Evolutionary conservation across 2,113 vertebrate species (phyloP).

Genomic region (Plotosus lineatus): DNA sequence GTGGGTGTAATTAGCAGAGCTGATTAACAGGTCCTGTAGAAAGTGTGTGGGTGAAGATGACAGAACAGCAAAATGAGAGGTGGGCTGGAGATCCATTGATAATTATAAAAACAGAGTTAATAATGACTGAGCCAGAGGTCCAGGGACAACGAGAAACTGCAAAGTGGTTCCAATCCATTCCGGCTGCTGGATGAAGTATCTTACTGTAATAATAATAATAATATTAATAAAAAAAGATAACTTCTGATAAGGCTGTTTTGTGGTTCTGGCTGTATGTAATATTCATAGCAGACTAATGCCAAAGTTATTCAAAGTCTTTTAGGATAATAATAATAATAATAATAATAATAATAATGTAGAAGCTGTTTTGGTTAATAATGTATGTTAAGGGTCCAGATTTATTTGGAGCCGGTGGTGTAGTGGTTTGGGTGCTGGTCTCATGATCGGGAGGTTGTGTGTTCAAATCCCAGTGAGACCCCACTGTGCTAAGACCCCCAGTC

Average conservation of each 20-base stretch:
- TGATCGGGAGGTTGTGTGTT: no score
- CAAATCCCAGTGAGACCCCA: no score
- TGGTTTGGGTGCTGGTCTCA: no score
- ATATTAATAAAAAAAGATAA: background rate
- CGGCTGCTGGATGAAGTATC: background rate
- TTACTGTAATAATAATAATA: background rate
- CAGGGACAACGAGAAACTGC: background rate
- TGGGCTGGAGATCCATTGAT: slow-evolving; percentile 26
- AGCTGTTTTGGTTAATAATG: background rate
- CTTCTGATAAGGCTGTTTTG: background rate
- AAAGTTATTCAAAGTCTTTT: background rate
- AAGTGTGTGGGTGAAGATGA: slow-evolving; percentile 17
- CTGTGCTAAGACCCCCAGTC: no score
- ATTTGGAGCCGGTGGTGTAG: no score
- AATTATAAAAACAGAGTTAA: slow-evolving; percentile 17
- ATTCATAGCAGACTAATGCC: background rate
- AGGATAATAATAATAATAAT: no score
- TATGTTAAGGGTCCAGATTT: background rate
- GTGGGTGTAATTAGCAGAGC: slow-evolving; percentile 33
- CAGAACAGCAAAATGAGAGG: slow-evolving; percentile 10
- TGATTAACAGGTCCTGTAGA: slow-evolving; percentile 1
- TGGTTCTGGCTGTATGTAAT: background rate
- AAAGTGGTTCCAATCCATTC: background rate
- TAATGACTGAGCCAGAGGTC: slow-evolving; percentile 1
- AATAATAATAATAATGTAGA: background rate